These are phyloP conservation scores for Disparrhopalites patrizii DNA, from an alignment of 2,888 invertebrate species.

Conservation along the genomic window DNA sequence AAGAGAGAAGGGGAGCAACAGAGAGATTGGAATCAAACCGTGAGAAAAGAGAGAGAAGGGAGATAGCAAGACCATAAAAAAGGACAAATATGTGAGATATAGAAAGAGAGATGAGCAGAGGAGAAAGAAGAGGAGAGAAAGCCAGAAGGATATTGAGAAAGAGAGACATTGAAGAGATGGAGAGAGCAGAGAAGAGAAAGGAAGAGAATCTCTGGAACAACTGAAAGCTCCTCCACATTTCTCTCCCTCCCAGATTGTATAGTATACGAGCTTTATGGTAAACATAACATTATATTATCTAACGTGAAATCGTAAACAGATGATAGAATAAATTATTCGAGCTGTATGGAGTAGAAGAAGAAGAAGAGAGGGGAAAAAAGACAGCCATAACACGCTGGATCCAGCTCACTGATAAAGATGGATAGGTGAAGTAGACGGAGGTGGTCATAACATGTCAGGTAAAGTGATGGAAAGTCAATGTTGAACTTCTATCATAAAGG, in stretches of 20 bases:
- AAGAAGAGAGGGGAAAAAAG: background rate
- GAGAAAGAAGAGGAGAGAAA: background rate
- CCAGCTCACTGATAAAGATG: background rate
- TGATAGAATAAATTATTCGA: constrained; percentile 1
- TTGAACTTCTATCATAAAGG: constrained; percentile 14
- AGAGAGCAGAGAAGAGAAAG: background rate
- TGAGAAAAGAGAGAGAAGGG: too few species aligned
- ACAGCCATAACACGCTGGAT: background rate
- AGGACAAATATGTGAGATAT: too few species aligned
- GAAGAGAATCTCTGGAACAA: background rate
- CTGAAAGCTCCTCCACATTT: too few species aligned
- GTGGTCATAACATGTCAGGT: constrained; percentile 24
- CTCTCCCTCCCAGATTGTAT: too few species aligned
- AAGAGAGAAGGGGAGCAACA: too few species aligned
- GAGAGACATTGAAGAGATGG: background rate
- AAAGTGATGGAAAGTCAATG: constrained; percentile 22
- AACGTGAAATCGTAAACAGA: constrained; percentile 7
- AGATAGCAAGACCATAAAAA: too few species aligned
- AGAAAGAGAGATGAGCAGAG: background rate
- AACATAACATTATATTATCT: too few species aligned
- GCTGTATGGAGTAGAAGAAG: background rate
- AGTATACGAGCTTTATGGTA: too few species aligned
- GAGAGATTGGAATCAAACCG: too few species aligned
- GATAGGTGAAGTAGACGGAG: constrained; percentile 2
- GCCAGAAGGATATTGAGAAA: background rate